phyloP scores from a whole-genome alignment of 1,140 invertebrate species.

The Parasteatoda tepidariorum region DNA sequence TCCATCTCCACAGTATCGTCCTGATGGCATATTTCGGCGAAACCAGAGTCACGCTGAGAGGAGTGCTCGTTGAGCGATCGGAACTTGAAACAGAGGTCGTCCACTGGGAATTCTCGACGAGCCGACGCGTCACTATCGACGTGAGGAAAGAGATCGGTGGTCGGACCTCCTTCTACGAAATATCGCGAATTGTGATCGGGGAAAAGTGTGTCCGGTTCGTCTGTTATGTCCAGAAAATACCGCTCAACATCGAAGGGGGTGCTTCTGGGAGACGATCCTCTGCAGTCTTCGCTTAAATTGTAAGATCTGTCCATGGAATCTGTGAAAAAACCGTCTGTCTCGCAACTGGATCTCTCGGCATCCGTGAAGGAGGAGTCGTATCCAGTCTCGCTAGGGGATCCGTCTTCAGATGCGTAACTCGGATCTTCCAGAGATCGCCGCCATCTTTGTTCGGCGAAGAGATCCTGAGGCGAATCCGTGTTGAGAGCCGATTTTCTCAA shows the following conservation, averaged over 20 bases:
- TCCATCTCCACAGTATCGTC: no score
- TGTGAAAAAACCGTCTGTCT: conserved; percentile 18
- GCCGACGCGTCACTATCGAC: not conserved
- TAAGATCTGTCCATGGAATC: conserved; percentile 33
- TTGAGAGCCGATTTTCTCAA: conserved; percentile 18
- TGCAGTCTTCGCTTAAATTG: no score
- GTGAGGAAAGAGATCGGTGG: not conserved
- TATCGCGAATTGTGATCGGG: no score
- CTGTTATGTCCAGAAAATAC: not conserved
- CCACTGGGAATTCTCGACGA: not conserved
- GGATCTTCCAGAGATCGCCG: not conserved
- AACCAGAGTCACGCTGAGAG: conserved; percentile 42
- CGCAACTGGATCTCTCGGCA: conserved; percentile 22
- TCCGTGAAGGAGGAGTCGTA: conserved; percentile 41
- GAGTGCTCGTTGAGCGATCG: conserved; percentile 5
- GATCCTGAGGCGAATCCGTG: not conserved
- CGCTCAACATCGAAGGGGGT: not conserved
- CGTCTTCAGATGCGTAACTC: conserved; percentile 20
- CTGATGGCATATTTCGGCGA: conserved; percentile 19
- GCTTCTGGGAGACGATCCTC: not conserved
- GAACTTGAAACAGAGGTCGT: conserved; percentile 24
- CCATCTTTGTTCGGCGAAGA: conserved; percentile 13
- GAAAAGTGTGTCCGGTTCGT: not conserved
- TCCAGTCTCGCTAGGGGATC: conserved; percentile 35
- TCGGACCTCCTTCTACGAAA: no score